A percentile compares a stretch with the other conserved stretches of the same genome.
These are phyloP conservation scores for Enteromius paludinosus DNA, from an alignment of 2,797 vertebrate genomes.

Conservation along the genomic window DNA sequence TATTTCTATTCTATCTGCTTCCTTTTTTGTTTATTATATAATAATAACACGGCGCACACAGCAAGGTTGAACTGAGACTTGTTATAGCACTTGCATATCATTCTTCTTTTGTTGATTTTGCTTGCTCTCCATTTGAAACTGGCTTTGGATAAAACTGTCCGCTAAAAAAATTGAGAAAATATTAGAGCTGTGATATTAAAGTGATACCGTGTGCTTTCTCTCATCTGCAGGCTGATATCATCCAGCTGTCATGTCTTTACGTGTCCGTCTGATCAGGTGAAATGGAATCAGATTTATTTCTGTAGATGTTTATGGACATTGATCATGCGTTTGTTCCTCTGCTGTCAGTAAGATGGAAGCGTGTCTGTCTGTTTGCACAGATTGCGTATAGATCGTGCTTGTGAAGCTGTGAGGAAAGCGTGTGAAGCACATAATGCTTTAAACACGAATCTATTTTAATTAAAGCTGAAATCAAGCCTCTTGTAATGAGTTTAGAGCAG, in stretches of 20 bases:
- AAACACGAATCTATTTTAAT: conserved; percentile 75
- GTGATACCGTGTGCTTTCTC: neutral
- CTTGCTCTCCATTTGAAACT: too few species aligned
- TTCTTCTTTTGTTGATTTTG: too few species aligned
- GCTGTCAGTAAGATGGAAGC: conserved; percentile 1
- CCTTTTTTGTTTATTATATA: too few species aligned
- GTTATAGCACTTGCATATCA: too few species aligned
- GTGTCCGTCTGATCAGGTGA: neutral
- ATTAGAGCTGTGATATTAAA: neutral
- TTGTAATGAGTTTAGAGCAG: conserved; percentile 64
- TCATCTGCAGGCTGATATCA: neutral
- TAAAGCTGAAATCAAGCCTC: conserved; percentile 66
- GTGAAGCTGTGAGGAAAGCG: conserved; percentile 18
- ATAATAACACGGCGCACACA: too few species aligned
- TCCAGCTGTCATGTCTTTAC: neutral
- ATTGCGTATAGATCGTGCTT: conserved; percentile 43
- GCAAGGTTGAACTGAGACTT: too few species aligned
- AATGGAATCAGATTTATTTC: neutral
- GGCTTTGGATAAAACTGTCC: too few species aligned
- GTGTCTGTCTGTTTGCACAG: neutral
- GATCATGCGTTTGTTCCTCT: neutral
- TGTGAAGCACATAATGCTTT: conserved; percentile 45
- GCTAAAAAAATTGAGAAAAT: too few species aligned
- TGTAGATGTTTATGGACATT: neutral
- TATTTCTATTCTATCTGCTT: too few species aligned